Conservation (phyloP, 2,113 vertebrate genomes). For the Bothrops jararaca region DNA sequence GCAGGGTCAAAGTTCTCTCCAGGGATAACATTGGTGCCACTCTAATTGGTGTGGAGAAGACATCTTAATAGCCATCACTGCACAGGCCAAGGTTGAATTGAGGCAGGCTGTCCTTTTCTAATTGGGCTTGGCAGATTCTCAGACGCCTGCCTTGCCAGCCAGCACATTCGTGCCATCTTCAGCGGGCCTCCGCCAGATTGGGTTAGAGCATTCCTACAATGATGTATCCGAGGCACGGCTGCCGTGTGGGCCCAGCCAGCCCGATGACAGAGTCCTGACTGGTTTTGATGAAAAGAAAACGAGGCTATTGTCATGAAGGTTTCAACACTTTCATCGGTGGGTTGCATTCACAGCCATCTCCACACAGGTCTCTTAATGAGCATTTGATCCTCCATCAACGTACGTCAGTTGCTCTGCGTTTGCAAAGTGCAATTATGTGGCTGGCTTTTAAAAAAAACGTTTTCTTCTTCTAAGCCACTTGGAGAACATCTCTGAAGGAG, state of each 20-base stretch:
- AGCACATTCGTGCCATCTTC: slow-evolving; percentile 23
- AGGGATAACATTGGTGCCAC: slow-evolving; percentile 43
- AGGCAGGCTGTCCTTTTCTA: background rate
- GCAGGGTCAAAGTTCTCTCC: slow-evolving; percentile 28
- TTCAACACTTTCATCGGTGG: background rate
- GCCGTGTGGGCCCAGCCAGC: background rate
- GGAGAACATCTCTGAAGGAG: background rate
- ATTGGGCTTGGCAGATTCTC: slow-evolving; percentile 35
- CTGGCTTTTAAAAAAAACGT: background rate
- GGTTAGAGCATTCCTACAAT: background rate
- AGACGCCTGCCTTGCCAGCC: slow-evolving; percentile 31
- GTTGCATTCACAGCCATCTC: background rate
- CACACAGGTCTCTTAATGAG: background rate
- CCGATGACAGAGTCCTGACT: slow-evolving; percentile 8
- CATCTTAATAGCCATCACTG: slow-evolving; percentile 18
- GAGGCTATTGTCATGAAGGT: background rate
- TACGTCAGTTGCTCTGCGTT: background rate
- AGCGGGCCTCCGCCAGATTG: slow-evolving; percentile 32
- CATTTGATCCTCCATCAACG: background rate
- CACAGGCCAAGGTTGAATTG: too few species aligned
- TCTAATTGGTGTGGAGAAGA: slow-evolving; percentile 55
- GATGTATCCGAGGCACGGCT: background rate
- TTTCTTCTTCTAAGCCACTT: background rate
- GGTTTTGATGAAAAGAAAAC: background rate
- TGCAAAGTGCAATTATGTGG: background rate